Percentiles rank a stretch among this genome's conserved stretches.
phyloP scores from a whole-genome alignment of 2,888 invertebrate genomes.

The Melolontha melolontha region DNA sequence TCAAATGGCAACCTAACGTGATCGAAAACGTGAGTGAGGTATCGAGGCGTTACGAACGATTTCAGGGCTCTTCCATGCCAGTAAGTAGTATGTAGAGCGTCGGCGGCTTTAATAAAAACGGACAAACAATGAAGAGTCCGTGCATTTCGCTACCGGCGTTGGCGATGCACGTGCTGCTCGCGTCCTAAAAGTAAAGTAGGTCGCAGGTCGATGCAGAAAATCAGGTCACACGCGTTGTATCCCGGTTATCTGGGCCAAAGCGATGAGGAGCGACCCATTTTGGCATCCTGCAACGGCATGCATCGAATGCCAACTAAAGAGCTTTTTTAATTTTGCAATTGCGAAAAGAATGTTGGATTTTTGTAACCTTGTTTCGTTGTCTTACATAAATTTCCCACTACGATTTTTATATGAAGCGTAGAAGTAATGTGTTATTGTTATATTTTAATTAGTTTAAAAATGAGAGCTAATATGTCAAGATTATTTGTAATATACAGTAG shows the following conservation, averaged over 20 bases:
- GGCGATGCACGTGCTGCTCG: constrained; percentile 43
- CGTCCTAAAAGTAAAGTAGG: constrained; percentile 48
- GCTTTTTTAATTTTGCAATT: constrained; percentile 1
- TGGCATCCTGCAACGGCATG: constrained; percentile 33
- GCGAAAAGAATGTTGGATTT: background rate
- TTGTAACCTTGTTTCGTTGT: no score
- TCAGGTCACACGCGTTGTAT: constrained; percentile 49
- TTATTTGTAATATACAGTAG: no score
- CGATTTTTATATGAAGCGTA: no score
- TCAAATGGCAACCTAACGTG: no score
- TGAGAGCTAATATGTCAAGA: no score
- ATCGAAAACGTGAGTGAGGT: no score
- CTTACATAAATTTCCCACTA: no score
- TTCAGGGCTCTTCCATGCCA: no score
- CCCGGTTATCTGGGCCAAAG: constrained; percentile 52
- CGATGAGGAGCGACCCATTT: constrained; percentile 39
- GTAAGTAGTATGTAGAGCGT: background rate
- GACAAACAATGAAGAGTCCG: background rate
- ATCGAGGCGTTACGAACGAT: no score
- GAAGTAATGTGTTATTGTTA: no score
- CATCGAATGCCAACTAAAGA: constrained; percentile 7
- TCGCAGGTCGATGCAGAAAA: constrained; percentile 52
- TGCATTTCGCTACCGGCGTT: constrained; percentile 17
- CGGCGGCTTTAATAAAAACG: background rate
- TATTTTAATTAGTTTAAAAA: no score